Evolutionary conservation across 1,140 invertebrate genomes (phyloP).

Genomic region (Aphelinus certus): DNA sequence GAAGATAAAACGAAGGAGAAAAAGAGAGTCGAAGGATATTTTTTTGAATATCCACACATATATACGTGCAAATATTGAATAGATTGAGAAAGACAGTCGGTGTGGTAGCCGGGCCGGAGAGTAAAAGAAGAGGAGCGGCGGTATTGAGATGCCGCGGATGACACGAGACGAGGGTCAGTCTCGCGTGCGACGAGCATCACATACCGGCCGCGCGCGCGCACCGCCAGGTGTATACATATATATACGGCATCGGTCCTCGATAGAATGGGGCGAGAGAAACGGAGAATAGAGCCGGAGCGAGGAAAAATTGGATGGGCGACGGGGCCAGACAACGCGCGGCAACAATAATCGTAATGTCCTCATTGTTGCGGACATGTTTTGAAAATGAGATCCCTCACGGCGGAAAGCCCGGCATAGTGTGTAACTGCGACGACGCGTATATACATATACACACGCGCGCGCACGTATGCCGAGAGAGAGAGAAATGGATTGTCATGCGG

Average conservation of each 20-base stretch:
- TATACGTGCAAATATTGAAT: constrained; percentile 27
- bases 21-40: constrained; percentile 5
- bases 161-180: constrained; percentile 62
- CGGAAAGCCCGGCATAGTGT: no score
- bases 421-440: not conserved
- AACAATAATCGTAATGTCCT: constrained; percentile 63
- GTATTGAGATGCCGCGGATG: constrained; percentile 61
- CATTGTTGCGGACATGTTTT: constrained; percentile 67
- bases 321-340: constrained; percentile 44
- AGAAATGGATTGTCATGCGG: constrained; percentile 47
- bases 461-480: constrained; percentile 7
- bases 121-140: not conserved
- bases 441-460: not conserved
- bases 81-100: constrained; percentile 7
- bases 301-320: constrained; percentile 19
- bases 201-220: constrained; percentile 24
- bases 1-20: constrained; percentile 1
- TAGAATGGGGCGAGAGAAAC: constrained; percentile 13
- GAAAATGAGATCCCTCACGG: constrained; percentile 54
- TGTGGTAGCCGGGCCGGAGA: constrained; percentile 13
- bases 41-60: constrained; percentile 9
- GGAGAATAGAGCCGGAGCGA: constrained; percentile 20
- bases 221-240: constrained; percentile 50
- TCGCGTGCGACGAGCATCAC: constrained; percentile 38
- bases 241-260: no score